A percentile compares a stretch with the other conserved stretches of the same genome.
Conservation (phyloP, 1,140 invertebrate species). For the Rhagoletis zephyria region DNA sequence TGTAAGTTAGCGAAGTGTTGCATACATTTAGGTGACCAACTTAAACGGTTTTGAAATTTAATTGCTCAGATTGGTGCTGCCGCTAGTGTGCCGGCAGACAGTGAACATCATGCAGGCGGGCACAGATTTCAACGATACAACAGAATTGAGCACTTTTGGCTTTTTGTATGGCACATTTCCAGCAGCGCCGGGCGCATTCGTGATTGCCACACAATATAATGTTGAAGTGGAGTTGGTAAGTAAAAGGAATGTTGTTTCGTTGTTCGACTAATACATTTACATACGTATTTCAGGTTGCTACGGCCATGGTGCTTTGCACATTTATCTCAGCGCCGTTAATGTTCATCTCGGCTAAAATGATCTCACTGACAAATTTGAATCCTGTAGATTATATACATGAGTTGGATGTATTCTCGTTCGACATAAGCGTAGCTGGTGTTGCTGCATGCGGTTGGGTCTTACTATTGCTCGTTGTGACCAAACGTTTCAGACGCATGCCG, state of each 20-base stretch:
- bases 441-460: slow-evolving; percentile 86
- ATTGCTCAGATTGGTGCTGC: slow-evolving; percentile 83
- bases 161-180: slow-evolving; percentile 97
- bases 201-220: slow-evolving; percentile 91
- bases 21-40: background rate
- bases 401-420: slow-evolving; percentile 85
- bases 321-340: slow-evolving; percentile 94
- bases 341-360: slow-evolving; percentile 95
- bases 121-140: slow-evolving; percentile 80
- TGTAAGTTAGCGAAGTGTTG: slow-evolving; percentile 77
- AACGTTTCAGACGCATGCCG: slow-evolving; percentile 84
- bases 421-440: slow-evolving; percentile 85
- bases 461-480: slow-evolving; percentile 82
- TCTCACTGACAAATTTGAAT: slow-evolving; percentile 81
- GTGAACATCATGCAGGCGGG: slow-evolving; percentile 84
- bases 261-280: slow-evolving; percentile 26
- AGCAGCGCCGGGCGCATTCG: slow-evolving; percentile 93
- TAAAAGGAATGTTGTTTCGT: slow-evolving; percentile 51
- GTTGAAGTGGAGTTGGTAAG: slow-evolving; percentile 88
- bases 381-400: slow-evolving; percentile 82
- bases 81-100: slow-evolving; percentile 89
- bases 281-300: slow-evolving; percentile 81
- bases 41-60: background rate
- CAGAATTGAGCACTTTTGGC: slow-evolving; percentile 90
- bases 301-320: slow-evolving; percentile 93